Evolutionary conservation across 2,888 invertebrate species (phyloP), one percentile per base, ranked within the genome.

Genomic region (Rambutsinella grinnellia): DNA sequence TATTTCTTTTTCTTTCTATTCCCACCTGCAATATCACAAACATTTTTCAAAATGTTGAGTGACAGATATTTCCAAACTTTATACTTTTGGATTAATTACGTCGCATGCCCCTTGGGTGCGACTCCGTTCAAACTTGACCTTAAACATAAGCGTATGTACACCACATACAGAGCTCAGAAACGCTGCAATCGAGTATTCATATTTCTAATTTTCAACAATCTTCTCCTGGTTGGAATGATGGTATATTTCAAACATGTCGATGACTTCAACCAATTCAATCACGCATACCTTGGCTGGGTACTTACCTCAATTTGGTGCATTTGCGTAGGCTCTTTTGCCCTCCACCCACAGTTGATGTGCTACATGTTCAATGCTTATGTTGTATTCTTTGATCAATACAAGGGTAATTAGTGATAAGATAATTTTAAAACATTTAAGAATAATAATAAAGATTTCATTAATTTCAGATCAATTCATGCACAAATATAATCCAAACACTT

Each of bases 11-110:
- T n/a, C n/a, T n/a, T n/a, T n/a, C n/a, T n/a, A n/a, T n/a, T n/a
- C n/a, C n/a, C n/a, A n/a, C n/a, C n/a, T n/a, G n/a, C n/a, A n/a
- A n/a, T n/a, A n/a, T n/a, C n/a, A n/a, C n/a, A n/a, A n/a, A n/a
- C n/a, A n/a, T n/a, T n/a, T n/a, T n/a, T 3, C 17, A 58, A 65
- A 24, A 72, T 72, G 72, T 44, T 66, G 13, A 72, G 66, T 56
- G 72, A 66, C 54, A 2, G 17, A 2, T 66, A 24, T 17, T 66
- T 57, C 54, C 10, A 26, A 36, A 10, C 63, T 3, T 27, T 47
- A 19, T 13, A 8, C 10, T 60, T 72, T n/a, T 72, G 72, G 65
- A 23, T 58, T 15, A 66, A 58, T 46, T 65, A 53, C 47, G 21
- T 72, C 15, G 65, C 36, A n/a, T 63, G 44, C 21, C 60, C 60